These are phyloP conservation scores for Drosophila sproati DNA, from an alignment of 1,140 invertebrate species.

Conservation along the genomic window DNA sequence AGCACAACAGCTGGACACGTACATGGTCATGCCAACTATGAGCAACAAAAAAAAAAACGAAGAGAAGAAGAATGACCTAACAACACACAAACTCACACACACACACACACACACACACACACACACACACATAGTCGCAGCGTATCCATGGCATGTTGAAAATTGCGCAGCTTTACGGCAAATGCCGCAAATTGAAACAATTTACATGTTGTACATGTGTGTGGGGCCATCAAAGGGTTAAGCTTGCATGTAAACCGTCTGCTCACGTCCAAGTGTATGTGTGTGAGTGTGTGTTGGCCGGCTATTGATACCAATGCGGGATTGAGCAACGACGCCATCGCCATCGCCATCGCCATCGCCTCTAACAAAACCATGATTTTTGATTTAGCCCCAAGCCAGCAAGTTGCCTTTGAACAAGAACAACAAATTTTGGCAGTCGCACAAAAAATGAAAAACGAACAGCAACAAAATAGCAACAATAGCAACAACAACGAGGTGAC, in stretches of 20 bases:
- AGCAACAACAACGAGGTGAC: slow-evolving; percentile 61
- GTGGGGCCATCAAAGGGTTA: slow-evolving; percentile 76
- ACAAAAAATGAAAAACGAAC: slow-evolving; percentile 10
- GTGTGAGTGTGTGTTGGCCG: slow-evolving; percentile 8
- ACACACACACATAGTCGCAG: slow-evolving; percentile 18
- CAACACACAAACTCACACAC: background rate
- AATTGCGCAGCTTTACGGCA: slow-evolving; percentile 81
- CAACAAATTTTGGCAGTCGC: slow-evolving; percentile 21
- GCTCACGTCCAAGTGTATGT: slow-evolving; percentile 23
- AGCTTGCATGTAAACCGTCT: slow-evolving; percentile 73
- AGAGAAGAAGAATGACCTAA: background rate
- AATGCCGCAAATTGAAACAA: slow-evolving; percentile 83
- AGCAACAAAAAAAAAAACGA: slow-evolving; percentile 18
- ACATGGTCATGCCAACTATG: slow-evolving; percentile 62
- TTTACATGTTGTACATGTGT: slow-evolving; percentile 82
- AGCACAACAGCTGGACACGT: slow-evolving; percentile 73
- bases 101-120: slow-evolving; percentile 1
- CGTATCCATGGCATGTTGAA: slow-evolving; percentile 76
- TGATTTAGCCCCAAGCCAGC: slow-evolving; percentile 63
- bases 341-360: slow-evolving; percentile 38
- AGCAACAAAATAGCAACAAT: slow-evolving; percentile 7
- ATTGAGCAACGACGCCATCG: slow-evolving; percentile 51
- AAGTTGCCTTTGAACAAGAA: slow-evolving; percentile 4
- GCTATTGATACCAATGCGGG: slow-evolving; percentile 69
- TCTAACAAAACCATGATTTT: slow-evolving; percentile 80